Evolutionary conservation across 2,113 vertebrate species (phyloP), one percentile per base, ranked within the genome.

Genomic region (Pygoscelis antarcticus): DNA sequence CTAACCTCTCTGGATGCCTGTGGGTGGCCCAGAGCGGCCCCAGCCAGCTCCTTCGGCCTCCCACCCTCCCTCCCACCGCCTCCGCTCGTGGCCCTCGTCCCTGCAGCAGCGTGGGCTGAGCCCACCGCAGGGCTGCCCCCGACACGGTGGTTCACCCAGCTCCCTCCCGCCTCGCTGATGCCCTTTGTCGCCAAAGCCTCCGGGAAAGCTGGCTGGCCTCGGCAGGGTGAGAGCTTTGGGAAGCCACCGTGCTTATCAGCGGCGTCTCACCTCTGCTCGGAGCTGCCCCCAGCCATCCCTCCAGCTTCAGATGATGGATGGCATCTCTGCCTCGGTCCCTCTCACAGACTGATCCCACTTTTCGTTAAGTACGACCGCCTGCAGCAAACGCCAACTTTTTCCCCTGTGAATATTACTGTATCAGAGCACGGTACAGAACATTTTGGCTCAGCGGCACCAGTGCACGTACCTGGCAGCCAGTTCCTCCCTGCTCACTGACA

Each of bases 161-260:
- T 65, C 36, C 44, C 60, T 46, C 29, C 42, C 30, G 49, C 52
- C 72, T 54, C 7, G 2, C 55, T 2, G 9, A 8, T 30, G 88
- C 36, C 87, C 25, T 7, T 13, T 2, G 3, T 20, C 18, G 3
- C 47, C 36, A 32, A 55, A 40, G 58, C 68, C 62, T 34, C 10
- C 2, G 1, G 46, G 8, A 87, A 32, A 40, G 14, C 22, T 1
- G 8, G 5, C 26, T 20, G 62, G 62, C 55, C 71, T 71, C 12
- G 46, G 30, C 78, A 66, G 32, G 15, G 7, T 7, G 11, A 69
- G 70, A 52, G 40, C 26, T 78, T 27, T 29, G 58, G 75, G 58
- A 90, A 30, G 47, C 17, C 25, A 1, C 36, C 0, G 0, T 17
- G 17, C 79, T 80, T 36, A 26, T 8, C 65, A 16, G 25, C 6